Conservation (phyloP, 2,888 invertebrate species). For the Acleris sparsana region DNA sequence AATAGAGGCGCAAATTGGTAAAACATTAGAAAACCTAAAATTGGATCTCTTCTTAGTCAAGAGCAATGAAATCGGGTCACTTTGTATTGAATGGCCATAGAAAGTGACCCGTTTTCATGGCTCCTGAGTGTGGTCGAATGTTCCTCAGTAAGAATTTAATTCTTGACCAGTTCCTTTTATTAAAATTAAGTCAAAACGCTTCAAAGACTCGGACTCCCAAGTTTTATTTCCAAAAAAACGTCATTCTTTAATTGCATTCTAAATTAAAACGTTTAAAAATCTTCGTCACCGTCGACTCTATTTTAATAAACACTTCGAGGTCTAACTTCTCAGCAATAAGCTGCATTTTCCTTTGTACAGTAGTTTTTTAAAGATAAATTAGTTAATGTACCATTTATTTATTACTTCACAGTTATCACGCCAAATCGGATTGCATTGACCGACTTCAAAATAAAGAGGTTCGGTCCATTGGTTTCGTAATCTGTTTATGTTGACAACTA, state of each 20-base stretch:
- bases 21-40: too few relatives aligned
- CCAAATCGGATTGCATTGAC: slow-evolving; percentile 29
- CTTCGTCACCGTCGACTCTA: background rate
- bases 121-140: too few relatives aligned
- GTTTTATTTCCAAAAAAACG: background rate
- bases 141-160: too few relatives aligned
- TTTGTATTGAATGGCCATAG: too few relatives aligned
- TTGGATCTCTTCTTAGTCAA: too few relatives aligned
- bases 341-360: background rate
- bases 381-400: slow-evolving; percentile 46
- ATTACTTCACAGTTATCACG: slow-evolving; percentile 48
- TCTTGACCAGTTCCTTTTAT: too few relatives aligned
- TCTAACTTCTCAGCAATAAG: background rate
- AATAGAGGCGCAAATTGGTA: too few relatives aligned
- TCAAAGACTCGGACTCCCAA: background rate
- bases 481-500: slow-evolving; percentile 28
- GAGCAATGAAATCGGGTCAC: too few relatives aligned
- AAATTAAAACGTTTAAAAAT: background rate
- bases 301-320: background rate
- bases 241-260: background rate
- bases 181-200: too few relatives aligned
- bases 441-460: slow-evolving; percentile 26
- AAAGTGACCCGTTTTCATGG: too few relatives aligned
- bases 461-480: slow-evolving; percentile 14
- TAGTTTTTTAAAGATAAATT: slow-evolving; percentile 19